Evolutionary conservation across 2,113 vertebrate species (phyloP), one percentile per base, ranked within the genome.

Genomic region (Pteronura brasiliensis): DNA sequence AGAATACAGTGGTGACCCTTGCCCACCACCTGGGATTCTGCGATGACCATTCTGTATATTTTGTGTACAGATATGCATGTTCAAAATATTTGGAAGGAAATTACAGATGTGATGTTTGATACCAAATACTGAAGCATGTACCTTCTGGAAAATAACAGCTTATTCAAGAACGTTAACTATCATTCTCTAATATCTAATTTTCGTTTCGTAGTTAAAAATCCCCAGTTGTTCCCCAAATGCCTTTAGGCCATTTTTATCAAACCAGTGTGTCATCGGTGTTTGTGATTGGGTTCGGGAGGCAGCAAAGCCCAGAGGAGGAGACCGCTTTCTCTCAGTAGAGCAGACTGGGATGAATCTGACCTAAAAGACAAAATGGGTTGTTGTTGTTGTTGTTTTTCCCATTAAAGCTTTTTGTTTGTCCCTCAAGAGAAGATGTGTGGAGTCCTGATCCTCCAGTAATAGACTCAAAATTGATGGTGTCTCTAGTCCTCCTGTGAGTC

Each of bases 201-300:
- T 80, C 11, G 76, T 87, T 95, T 86, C 21, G 10, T 80, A 74
- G 55, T 67, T 2, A 49, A 34, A 36, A 88, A 39, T 83, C 14
- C 25, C 52, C 34, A 34, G 1, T 92, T 88, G 11, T 90, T 63
- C 47, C 34, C 55, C 34, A 27, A 86, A n/a, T 90, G 3, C 93
- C 44, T 80, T 65, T 76, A 65, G 77, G 57, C 63, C 63, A 55
- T 93, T 96, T 97, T 84, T 95, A 82, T 61, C 14, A 90, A 82
- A 61, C 25, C 69, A 52, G 10, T 44, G 23, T 27, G 71, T 52
- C 71, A 83, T 61, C 55, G 65, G 13, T 61, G 29, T 90, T 95
- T 87, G 34, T 65, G 25, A n/a, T 72, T 84, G 39, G 55, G 25
- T 72, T 92, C 31, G 9, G 39, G 23, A 63, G 4, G 6, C 61